Evolutionary conservation across 1,140 invertebrate species (phyloP).

Genomic region (Papilio glaucus): DNA sequence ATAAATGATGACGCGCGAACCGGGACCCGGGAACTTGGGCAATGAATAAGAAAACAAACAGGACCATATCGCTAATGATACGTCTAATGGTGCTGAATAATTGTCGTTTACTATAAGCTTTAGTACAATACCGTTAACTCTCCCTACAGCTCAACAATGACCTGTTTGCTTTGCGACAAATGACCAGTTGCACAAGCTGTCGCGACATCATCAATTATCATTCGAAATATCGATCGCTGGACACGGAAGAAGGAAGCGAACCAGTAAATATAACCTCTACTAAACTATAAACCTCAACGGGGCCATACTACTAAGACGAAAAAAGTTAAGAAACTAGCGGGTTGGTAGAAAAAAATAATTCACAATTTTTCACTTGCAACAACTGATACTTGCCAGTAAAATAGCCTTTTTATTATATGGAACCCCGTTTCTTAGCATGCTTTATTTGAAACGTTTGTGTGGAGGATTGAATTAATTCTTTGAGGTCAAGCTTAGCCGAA

Average conservation of each 20-base stretch:
- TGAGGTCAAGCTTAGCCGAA: too few species aligned
- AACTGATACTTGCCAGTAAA: too few species aligned
- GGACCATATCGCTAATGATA: conserved; percentile 68
- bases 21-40: conserved; percentile 66
- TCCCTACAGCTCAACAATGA: conserved; percentile 62
- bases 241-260: not conserved
- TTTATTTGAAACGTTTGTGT: too few species aligned
- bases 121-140: conserved; percentile 55
- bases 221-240: not conserved
- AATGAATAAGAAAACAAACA: conserved; percentile 66
- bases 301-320: too few species aligned
- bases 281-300: too few species aligned
- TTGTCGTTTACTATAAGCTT: conserved; percentile 71
- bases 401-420: too few species aligned
- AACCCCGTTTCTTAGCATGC: too few species aligned
- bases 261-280: too few species aligned
- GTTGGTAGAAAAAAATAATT: too few species aligned
- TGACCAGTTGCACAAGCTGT: conserved; percentile 67
- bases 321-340: too few species aligned
- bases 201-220: conserved; percentile 72
- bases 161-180: conserved; percentile 73
- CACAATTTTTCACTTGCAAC: too few species aligned
- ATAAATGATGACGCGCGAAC: conserved; percentile 64
- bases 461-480: too few species aligned
- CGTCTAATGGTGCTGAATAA: conserved; percentile 74